These are phyloP conservation scores for Thaleichthys pacificus DNA, from an alignment of 2,797 vertebrate genomes.

Conservation along the genomic window DNA sequence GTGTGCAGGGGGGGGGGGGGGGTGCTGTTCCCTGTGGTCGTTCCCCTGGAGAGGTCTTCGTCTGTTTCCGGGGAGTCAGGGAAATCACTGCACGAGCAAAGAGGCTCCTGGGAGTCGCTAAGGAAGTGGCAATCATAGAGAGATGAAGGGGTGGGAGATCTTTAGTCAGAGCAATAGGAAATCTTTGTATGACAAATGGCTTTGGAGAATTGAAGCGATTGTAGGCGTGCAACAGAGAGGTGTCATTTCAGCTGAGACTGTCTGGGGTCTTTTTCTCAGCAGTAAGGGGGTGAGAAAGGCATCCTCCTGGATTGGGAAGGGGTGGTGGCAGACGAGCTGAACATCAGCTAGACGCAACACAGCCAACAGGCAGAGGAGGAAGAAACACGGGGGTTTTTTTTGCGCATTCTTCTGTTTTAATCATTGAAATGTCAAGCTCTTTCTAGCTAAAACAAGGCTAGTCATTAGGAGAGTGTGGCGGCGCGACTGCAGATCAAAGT, in stretches of 20 bases:
- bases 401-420: constrained; percentile 39
- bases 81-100: constrained; percentile 45
- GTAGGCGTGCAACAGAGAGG: constrained; percentile 26
- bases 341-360: background rate
- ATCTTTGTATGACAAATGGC: constrained; percentile 39
- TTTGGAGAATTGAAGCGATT: constrained; percentile 41
- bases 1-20: background rate
- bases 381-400: too few relatives aligned
- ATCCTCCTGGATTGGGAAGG: constrained; percentile 23
- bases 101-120: constrained; percentile 25
- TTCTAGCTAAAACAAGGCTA: constrained; percentile 34
- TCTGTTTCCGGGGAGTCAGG: constrained; percentile 29
- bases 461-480: constrained; percentile 33
- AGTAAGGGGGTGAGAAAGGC: constrained; percentile 20
- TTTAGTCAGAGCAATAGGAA: constrained; percentile 32
- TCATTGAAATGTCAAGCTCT: constrained; percentile 44
- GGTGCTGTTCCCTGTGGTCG: background rate
- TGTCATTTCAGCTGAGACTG: constrained; percentile 20
- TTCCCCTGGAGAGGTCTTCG: background rate
- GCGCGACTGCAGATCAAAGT: constrained; percentile 52
- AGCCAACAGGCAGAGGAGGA: too few relatives aligned
- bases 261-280: constrained; percentile 17
- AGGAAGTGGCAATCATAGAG: constrained; percentile 45
- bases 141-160: constrained; percentile 43
- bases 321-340: constrained; percentile 20